Evolutionary conservation across 2,113 vertebrate species (phyloP).

Genomic region (Bubalus kerabau): DNA sequence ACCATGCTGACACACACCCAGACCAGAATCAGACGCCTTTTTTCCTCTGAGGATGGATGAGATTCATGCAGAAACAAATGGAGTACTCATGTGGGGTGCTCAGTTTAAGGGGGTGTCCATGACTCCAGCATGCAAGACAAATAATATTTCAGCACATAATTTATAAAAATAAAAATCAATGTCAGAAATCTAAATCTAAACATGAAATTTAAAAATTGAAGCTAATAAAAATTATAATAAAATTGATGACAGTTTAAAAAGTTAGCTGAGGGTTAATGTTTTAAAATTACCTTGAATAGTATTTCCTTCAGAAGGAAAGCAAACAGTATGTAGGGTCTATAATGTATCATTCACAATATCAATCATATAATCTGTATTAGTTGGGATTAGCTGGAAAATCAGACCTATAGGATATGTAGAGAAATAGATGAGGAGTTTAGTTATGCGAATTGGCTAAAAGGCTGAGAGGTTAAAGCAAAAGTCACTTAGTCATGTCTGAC

Average conservation of each 20-base stretch:
- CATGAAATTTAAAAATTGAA: not conserved
- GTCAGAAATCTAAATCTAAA: not conserved
- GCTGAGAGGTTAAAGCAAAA: not conserved
- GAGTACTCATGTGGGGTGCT: not conserved
- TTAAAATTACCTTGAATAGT: not conserved
- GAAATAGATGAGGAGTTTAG: not conserved
- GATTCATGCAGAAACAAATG: too few relatives aligned
- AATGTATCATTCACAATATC: not conserved
- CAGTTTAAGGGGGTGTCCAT: not conserved
- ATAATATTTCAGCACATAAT: not conserved
- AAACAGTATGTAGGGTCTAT: not conserved
- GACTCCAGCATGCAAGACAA: not conserved
- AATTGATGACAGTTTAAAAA: not conserved
- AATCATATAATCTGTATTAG: not conserved
- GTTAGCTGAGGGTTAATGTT: not conserved
- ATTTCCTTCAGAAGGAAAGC: not conserved
- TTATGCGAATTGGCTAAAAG: not conserved
- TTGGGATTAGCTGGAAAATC: not conserved
- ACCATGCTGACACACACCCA: accelerated
- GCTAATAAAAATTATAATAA: not conserved
- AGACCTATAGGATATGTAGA: not conserved
- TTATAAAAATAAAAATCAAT: not conserved
- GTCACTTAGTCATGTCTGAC: not conserved
- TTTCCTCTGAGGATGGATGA: not conserved
- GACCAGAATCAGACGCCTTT: too few relatives aligned